Evolutionary conservation across 2,888 invertebrate species (phyloP), one percentile per base, ranked within the genome.

Genomic region (Sabellastarte sp.): DNA sequence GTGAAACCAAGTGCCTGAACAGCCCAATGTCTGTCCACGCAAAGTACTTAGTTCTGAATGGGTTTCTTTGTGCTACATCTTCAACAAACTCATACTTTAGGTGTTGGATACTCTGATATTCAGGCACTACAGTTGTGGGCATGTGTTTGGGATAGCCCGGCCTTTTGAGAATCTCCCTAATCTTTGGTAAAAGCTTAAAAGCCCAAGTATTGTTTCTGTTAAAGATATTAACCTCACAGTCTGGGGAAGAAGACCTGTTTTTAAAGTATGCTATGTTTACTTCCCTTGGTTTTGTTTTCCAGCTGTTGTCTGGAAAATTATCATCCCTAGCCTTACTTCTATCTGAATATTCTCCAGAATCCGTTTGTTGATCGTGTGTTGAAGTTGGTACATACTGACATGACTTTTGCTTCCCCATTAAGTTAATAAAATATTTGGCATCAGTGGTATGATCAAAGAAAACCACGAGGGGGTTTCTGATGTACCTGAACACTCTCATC

Each of bases 1-100:
- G 60, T 30, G 32, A n/a, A 15, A 52, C 60, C 30, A 59, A 10
- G 15, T 60, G 1, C 29, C 66, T 56, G 53, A 66, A 63, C 33
- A 64, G 58, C n/a, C 66, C 66, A 20, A 64, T 57, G 52, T 66
- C 66, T 29, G 63, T 3, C 66, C 66, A 66, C 28, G 57, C 53
- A 33, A 65, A 56, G 58, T 63, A 63, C 15, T 60, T 29, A 15
- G 63, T 50, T 5, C n/a, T 50, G 29, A 51, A 63, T 20, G 52
- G 29, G 0, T 63, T 63, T 32, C 57, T 32, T 28, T 53, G 30
- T 29, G 58, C 41, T 15, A 55, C 57, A n/a, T 66, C 50, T 32
- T 55, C 24, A 3, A 66, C 29, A 1, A 52, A 26, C 31, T 59
- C 63, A 32, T 60, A 66, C 32, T 66, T 66, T 1, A 59, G 57